phyloP scores from a whole-genome alignment of 2,888 invertebrate species.

The Gastracanthus pulcherrimus region DNA sequence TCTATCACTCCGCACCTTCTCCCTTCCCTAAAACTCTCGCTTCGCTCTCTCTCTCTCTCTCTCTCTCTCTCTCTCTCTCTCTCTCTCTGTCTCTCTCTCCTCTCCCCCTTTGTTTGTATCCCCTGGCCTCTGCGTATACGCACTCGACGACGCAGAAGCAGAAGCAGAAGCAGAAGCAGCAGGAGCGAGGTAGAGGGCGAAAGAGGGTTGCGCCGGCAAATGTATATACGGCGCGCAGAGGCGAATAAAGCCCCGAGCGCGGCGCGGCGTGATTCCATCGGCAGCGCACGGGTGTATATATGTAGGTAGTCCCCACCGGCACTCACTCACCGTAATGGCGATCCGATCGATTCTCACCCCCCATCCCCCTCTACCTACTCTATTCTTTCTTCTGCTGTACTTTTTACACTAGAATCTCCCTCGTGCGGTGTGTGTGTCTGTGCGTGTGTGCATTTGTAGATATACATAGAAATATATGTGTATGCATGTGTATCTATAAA shows the following conservation, averaged over 20 bases:
- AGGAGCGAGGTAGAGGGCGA: conserved; percentile 2
- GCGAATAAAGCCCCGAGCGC: conserved; percentile 46
- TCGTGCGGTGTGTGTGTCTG: no score
- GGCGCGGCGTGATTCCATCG: conserved; percentile 76
- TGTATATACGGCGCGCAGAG: conserved; percentile 63
- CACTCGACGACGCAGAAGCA: conserved; percentile 2
- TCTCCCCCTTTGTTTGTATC: conserved; percentile 33
- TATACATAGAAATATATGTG: no score
- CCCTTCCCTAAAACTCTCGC: not conserved
- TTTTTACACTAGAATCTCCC: no score
- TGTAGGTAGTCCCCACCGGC: no score
- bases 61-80: not conserved
- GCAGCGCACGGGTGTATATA: conserved; percentile 66
- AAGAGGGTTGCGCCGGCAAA: conserved; percentile 64
- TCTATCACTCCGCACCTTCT: not conserved
- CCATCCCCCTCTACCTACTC: not conserved
- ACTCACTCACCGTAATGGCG: conserved; percentile 76
- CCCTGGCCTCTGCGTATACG: conserved; percentile 11
- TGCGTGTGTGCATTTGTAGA: no score
- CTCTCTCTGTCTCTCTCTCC: not conserved
- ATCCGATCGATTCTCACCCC: conserved; percentile 72
- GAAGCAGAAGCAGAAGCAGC: no score
- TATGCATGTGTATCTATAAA: no score
- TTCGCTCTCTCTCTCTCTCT: not conserved
- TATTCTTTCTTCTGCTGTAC: not conserved